Percentiles rank a stretch among this genome's conserved stretches.
These are phyloP conservation scores for Cyphomyrus plagiostoma DNA, from an alignment of 2,113 vertebrate genomes.

Conservation along the genomic window DNA sequence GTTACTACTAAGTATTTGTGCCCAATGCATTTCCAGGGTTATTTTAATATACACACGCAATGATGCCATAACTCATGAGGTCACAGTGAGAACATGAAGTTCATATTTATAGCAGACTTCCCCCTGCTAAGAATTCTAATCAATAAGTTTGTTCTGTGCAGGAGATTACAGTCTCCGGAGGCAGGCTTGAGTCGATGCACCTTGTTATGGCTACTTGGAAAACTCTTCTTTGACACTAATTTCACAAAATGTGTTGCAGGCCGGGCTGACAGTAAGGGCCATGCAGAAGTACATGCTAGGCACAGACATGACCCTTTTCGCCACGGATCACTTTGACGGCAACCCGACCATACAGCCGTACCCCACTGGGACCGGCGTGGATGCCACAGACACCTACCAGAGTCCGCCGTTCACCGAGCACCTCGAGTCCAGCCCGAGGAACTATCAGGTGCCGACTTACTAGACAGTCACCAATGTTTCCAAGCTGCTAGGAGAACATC, in stretches of 20 bases:
- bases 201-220: neutral
- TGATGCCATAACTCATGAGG: neutral
- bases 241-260: constrained; percentile 52
- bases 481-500: neutral
- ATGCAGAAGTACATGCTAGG: constrained; percentile 83
- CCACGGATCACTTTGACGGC: constrained; percentile 71
- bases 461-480: neutral
- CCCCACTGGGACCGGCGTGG: constrained; percentile 76
- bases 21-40: neutral
- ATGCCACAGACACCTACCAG: constrained; percentile 85
- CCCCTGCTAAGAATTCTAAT: neutral
- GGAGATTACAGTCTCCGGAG: neutral
- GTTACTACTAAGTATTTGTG: neutral
- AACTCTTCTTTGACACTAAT: constrained; percentile 20
- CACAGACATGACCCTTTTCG: constrained; percentile 86
- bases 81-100: neutral
- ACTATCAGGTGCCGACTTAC: constrained; percentile 72
- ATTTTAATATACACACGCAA: neutral
- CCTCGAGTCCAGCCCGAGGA: constrained; percentile 77
- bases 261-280: constrained; percentile 77
- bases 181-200: neutral
- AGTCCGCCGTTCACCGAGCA: constrained; percentile 88
- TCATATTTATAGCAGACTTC: neutral
- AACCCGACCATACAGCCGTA: constrained; percentile 65
- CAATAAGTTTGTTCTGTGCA: constrained; percentile 1